Percentiles rank a stretch among this genome's conserved stretches.
phyloP scores from a whole-genome alignment of 2,888 invertebrate genomes.

The Tineola bisselliella region DNA sequence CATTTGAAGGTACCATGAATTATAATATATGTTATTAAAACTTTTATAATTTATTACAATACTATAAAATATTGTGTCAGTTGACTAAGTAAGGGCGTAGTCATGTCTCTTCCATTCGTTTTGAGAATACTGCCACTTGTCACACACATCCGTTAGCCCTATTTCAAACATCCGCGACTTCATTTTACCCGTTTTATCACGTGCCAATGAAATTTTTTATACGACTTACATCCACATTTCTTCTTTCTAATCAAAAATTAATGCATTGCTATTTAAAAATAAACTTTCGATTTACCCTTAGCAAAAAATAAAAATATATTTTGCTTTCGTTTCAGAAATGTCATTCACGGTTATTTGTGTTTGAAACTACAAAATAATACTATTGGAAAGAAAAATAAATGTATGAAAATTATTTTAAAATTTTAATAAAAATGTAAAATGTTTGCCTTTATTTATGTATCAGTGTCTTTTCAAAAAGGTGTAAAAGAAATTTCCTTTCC shows the following conservation, averaged over 20 bases:
- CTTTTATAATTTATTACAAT: no score
- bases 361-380: not conserved
- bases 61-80: not conserved
- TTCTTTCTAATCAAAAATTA: no score
- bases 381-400: no score
- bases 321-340: no score
- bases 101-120: constrained; percentile 42
- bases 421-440: constrained; percentile 6
- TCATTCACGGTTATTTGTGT: no score
- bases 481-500: constrained; percentile 45
- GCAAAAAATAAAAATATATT: no score
- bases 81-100: constrained; percentile 17
- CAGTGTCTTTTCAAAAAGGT: constrained; percentile 12
- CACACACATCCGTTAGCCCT: constrained; percentile 39
- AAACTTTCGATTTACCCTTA: no score
- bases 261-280: no score
- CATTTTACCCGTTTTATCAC: constrained; percentile 34
- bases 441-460: constrained; percentile 12
- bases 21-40: no score
- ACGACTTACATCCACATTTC: not conserved
- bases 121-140: constrained; percentile 41
- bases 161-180: constrained; percentile 30
- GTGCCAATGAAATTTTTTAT: constrained; percentile 37
- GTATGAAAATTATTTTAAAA: not conserved
- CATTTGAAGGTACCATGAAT: no score